These are phyloP conservation scores for Epistrophe eligans DNA, from an alignment of 2,888 invertebrate species.

Conservation along the genomic window DNA sequence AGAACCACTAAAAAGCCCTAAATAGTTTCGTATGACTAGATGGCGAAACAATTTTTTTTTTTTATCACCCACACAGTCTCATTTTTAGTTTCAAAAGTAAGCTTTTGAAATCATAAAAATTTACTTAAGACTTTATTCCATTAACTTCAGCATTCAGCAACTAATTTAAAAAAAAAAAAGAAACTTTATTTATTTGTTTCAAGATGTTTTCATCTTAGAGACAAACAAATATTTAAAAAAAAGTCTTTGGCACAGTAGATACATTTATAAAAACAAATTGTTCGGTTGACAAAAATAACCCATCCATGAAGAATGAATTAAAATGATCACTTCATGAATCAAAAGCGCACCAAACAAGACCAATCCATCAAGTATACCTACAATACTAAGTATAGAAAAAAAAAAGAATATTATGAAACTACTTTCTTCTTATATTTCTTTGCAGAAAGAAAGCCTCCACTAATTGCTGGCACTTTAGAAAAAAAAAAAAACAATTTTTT, in stretches of 20 bases:
- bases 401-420: constrained; percentile 40
- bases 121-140: too few relatives aligned
- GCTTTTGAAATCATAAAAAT: too few relatives aligned
- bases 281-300: background rate
- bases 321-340: constrained; percentile 21
- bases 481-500: background rate
- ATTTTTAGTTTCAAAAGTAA: too few relatives aligned
- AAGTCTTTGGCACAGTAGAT: background rate
- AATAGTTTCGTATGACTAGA: too few relatives aligned
- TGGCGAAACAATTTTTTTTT: too few relatives aligned
- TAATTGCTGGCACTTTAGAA: constrained; percentile 41
- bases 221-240: background rate
- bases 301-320: constrained; percentile 20
- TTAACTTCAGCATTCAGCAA: too few relatives aligned
- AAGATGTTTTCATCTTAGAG: too few relatives aligned
- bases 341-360: constrained; percentile 38
- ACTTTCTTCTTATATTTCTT: constrained; percentile 32
- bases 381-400: constrained; percentile 40
- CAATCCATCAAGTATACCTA: constrained; percentile 37
- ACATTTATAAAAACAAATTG: background rate
- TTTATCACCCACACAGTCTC: too few relatives aligned
- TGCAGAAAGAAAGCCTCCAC: constrained; percentile 20
- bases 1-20: too few relatives aligned
- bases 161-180: too few relatives aligned
- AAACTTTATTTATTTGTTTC: too few relatives aligned